Base-by-base conservation (phyloP, 2,797 vertebrate species). In the Alcedo quadribrachys region DNA sequence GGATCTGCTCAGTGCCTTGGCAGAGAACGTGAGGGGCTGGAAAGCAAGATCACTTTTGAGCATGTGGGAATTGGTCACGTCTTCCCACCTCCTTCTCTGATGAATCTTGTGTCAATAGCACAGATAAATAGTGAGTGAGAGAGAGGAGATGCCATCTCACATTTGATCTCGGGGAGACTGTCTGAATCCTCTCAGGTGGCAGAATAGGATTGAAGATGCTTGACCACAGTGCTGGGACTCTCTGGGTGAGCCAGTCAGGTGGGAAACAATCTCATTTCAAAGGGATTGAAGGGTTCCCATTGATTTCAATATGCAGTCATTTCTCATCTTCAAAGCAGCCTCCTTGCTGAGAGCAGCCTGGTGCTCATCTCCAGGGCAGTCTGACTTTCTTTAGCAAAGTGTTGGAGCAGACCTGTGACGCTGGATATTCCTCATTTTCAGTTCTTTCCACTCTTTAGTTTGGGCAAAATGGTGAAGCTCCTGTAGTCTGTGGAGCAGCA, bases 41-140 rank as follows among this genome's bases (percentile, higher is more conserved):
- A 78, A 42, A 71, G 65, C 40, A 43, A 42, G n/a, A 28, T 61
- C 5, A 2, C 33, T 58, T 25, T 33, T n/a, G 45, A 71, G 24
- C 42, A 19, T 6, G 0, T 1, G 3, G 3, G 8, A 28, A 21
- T 19, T 54, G 65, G 32, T 35, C 33, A 5, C 5, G 1, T 81
- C 69, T 46, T 61, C 8, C 9, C 48, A 8, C 30, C 54, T 82
- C 54, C 18, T 71, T 43, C 54, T 66, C 12, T 60, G 8, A 40
- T 9, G 46, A 70, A 21, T 25, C 37, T 53, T 50, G 18, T 76
- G 40, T 33, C 27, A 40, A 6, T 6, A 9, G 11, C 0, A 1
- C 24, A 51, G 43, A 25, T n/a, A 12, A 19, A 43, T 33, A 4
- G 27, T 73, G 70, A 30, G 32, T 83, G 69, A 55, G 73, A 69